A percentile compares a stretch with the other conserved stretches of the same genome.
Conservation (phyloP, 2,888 invertebrate genomes). For the Odontothrips loti region DNA sequence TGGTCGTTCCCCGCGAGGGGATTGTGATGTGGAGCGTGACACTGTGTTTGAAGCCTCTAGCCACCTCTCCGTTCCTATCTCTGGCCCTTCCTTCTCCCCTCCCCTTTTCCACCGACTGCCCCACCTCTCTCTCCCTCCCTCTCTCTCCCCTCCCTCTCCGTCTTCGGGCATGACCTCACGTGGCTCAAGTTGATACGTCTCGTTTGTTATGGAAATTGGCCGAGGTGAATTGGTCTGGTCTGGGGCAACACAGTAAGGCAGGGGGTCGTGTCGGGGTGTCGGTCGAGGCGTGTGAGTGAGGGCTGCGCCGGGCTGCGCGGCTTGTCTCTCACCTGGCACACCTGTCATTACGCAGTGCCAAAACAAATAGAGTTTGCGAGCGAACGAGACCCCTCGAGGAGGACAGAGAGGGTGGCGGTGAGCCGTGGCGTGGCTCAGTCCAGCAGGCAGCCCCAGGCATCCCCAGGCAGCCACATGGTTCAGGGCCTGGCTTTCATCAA, state of each 20-base stretch:
- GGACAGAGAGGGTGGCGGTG: neutral
- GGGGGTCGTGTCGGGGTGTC: neutral
- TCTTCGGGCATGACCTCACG: neutral
- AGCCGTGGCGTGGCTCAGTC: no score
- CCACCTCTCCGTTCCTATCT: neutral
- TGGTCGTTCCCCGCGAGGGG: neutral
- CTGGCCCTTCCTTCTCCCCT: neutral
- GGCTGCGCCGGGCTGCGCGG: no score
- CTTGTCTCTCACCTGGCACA: no score
- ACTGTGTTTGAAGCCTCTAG: neutral
- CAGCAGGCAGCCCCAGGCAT: no score
- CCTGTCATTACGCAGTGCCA: no score
- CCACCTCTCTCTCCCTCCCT: neutral
- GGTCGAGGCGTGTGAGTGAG: no score
- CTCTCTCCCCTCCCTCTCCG: neutral
- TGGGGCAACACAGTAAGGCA: neutral
- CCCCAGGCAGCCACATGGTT: no score
- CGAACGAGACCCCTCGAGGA: neutral
- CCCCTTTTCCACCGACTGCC: no score
- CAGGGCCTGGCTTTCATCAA: no score
- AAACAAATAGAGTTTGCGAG: no score
- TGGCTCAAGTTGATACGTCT: neutral
- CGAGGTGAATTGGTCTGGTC: neutral
- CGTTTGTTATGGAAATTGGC: constrained; percentile 21
- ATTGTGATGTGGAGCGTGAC: neutral